Percentiles rank a stretch among this genome's conserved stretches.
Evolutionary conservation across 2,113 vertebrate genomes (phyloP).

Genomic region (Rhinolophus ferrumequinum): DNA sequence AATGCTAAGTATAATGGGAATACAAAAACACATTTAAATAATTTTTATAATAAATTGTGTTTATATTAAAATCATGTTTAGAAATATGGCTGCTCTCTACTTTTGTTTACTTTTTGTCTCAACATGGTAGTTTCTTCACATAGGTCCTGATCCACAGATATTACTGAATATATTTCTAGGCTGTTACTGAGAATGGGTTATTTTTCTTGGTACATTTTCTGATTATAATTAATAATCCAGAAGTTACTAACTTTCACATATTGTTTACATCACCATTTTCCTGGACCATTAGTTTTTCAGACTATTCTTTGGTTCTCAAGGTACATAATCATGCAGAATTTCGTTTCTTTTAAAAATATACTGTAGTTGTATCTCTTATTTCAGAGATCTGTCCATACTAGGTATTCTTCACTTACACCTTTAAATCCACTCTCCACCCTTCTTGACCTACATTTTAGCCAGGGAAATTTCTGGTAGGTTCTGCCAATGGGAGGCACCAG

Average conservation of each 20-base stretch:
- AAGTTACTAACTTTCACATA: neutral
- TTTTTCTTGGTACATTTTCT: neutral
- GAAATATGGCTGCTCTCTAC: neutral
- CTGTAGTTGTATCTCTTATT: neutral
- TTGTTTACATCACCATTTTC: neutral
- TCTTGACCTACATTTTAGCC: neutral
- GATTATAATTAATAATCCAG: neutral
- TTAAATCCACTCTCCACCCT: neutral
- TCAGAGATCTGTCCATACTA: neutral
- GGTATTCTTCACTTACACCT: neutral
- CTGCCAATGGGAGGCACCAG: neutral
- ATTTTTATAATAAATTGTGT: neutral
- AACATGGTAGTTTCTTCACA: fast-evolving
- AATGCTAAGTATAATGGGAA: neutral
- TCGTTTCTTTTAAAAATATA: neutral
- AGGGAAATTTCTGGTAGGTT: neutral
- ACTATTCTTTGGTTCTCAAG: neutral
- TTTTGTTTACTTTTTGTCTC: neutral
- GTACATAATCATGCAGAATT: neutral
- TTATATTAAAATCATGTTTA: neutral
- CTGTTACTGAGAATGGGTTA: neutral
- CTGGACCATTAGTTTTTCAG: neutral
- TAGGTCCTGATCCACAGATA: neutral
- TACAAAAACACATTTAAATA: neutral
- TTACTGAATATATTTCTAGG: neutral